phyloP scores from a whole-genome alignment of 1,140 invertebrate genomes.

The Drosophila ercepeae region DNA sequence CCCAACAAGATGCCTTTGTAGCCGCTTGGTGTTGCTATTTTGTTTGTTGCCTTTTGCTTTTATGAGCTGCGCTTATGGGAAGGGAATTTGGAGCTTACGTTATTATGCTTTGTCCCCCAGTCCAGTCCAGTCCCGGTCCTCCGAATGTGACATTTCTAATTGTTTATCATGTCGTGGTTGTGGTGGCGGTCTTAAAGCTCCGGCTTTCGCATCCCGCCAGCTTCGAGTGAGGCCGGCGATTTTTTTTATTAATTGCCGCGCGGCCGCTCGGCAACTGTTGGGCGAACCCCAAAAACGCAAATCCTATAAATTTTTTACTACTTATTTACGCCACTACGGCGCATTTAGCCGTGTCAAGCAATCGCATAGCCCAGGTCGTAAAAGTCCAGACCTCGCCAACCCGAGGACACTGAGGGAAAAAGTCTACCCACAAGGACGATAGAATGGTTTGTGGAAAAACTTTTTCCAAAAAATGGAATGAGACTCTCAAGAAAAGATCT shows the following conservation, averaged over 20 bases:
- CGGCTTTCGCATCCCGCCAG: neutral
- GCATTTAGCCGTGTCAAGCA: constrained; percentile 80
- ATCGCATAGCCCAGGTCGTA: constrained; percentile 76
- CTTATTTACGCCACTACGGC: constrained; percentile 81
- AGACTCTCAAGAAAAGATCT: neutral
- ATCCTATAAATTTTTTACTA: constrained; percentile 82
- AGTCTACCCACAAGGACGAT: neutral
- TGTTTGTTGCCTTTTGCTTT: constrained; percentile 60
- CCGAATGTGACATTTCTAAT: constrained; percentile 61
- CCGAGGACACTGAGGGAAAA: constrained; percentile 17
- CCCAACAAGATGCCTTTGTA: neutral
- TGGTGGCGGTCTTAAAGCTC: constrained; percentile 33
- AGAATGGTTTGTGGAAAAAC: neutral
- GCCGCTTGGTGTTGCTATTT: constrained; percentile 54
- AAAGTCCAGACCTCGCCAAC: constrained; percentile 42
- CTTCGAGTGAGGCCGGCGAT: constrained; percentile 32
- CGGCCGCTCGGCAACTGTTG: constrained; percentile 70
- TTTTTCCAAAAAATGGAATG: neutral
- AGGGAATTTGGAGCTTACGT: constrained; percentile 42
- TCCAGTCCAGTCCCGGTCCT: neutral
- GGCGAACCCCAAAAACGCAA: constrained; percentile 45
- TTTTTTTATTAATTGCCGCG: constrained; percentile 76
- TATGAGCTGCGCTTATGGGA: constrained; percentile 71
- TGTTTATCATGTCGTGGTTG: constrained; percentile 63
- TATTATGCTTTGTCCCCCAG: constrained; percentile 55